A percentile compares a stretch with the other conserved stretches of the same genome.
phyloP scores from a whole-genome alignment of 2,797 vertebrate species.

The Thamnophis elegans region DNA sequence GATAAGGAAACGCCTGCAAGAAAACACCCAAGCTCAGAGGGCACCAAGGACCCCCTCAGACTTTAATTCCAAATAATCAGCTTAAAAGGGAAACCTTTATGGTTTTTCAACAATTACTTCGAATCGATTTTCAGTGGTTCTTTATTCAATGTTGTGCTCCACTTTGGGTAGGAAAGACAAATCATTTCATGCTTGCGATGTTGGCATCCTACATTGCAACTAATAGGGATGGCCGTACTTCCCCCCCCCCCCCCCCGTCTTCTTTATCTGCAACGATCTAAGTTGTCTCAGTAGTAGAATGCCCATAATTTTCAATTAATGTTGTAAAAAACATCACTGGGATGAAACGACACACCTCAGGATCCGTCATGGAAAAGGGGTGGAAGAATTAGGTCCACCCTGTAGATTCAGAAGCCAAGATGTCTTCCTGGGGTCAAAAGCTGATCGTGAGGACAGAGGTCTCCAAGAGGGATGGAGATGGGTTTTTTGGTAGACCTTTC shows the following conservation, averaged over 20 bases:
- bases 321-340: background rate
- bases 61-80: background rate
- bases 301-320: background rate
- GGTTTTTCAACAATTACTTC: background rate
- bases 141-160: background rate
- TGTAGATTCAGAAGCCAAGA: background rate
- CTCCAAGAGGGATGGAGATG: too few species aligned
- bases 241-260: rapidly evolving
- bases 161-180: background rate
- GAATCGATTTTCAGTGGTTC: background rate
- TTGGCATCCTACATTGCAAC: background rate
- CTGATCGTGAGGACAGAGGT: too few species aligned
- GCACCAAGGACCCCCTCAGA: background rate
- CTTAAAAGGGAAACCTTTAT: background rate
- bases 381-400: background rate
- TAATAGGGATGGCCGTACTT: background rate
- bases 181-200: background rate
- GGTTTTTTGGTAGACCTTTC: too few species aligned
- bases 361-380: background rate
- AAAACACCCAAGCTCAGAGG: background rate
- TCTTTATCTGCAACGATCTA: background rate
- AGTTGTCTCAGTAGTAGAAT: background rate
- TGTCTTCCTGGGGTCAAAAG: background rate
- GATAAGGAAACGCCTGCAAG: background rate
- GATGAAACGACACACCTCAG: background rate